These are phyloP conservation scores for Coluber constrictor DNA, from an alignment of 2,797 vertebrate genomes.

Conservation along the genomic window DNA sequence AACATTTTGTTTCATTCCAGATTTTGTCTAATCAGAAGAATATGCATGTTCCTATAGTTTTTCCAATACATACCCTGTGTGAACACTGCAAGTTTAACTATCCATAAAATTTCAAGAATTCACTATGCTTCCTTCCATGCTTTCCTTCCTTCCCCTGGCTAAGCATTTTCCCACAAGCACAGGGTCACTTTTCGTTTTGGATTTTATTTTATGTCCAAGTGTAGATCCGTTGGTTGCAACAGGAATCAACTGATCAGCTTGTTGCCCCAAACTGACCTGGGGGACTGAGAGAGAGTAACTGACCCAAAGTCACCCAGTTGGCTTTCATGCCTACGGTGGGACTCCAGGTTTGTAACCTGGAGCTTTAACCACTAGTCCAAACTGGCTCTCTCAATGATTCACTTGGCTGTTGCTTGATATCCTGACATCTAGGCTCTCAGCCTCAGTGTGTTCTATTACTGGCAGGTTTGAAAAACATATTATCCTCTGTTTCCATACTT, in stretches of 20 bases:
- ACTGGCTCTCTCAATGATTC: not conserved
- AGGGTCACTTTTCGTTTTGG: not conserved
- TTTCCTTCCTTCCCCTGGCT: not conserved
- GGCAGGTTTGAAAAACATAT: not conserved
- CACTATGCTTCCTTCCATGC: fast-evolving
- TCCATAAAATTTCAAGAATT: not conserved
- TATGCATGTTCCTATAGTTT: not conserved
- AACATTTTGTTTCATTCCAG: conserved; percentile 17
- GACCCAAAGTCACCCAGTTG: not conserved
- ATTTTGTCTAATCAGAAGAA: not conserved
- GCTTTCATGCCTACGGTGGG: not conserved
- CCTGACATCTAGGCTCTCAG: not conserved
- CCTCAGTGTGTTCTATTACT: not conserved
- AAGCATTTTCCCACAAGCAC: not conserved
- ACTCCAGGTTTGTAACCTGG: not conserved
- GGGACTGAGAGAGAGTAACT: not conserved
- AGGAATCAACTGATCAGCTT: not conserved
- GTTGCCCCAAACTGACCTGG: not conserved
- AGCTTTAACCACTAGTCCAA: not conserved
- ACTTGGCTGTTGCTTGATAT: not conserved
- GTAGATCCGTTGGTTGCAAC: not conserved
- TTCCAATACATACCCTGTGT: not conserved
- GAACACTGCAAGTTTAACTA: not conserved
- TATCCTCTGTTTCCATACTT: too few relatives aligned
- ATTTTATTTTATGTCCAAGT: not conserved